Percentiles rank a stretch among this genome's conserved stretches.
These are phyloP conservation scores for Heliconius hermathena DNA, from an alignment of 1,140 invertebrate genomes.

Conservation along the genomic window DNA sequence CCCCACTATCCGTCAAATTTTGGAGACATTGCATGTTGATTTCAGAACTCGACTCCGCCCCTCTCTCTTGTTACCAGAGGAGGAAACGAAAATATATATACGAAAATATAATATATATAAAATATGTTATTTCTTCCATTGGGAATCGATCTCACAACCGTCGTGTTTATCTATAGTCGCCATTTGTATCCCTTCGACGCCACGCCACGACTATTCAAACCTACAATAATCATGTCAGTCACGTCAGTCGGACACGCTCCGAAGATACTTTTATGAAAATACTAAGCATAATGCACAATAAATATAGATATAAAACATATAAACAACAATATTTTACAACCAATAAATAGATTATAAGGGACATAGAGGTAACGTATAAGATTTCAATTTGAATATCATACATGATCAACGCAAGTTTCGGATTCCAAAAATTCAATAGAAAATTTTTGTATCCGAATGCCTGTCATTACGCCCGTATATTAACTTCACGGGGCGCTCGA, in stretches of 20 bases:
- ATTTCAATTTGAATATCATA: slow-evolving; percentile 63
- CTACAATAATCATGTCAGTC: no score
- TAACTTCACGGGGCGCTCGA: slow-evolving; percentile 65
- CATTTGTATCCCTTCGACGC: no score
- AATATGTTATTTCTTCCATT: no score
- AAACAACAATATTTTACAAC: slow-evolving; percentile 15
- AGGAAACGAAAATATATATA: no score
- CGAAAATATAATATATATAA: no score
- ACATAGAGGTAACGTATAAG: slow-evolving; percentile 46
- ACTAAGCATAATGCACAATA: background rate
- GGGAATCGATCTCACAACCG: no score
- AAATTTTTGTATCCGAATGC: slow-evolving; percentile 36
- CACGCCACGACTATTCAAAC: no score
- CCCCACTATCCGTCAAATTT: no score
- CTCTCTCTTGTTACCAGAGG: no score
- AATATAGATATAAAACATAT: background rate
- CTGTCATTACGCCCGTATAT: slow-evolving; percentile 69
- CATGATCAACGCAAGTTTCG: slow-evolving; percentile 57
- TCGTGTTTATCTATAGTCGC: no score
- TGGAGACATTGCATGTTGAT: no score
- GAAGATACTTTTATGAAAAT: background rate
- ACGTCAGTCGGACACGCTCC: background rate
- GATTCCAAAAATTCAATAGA: slow-evolving; percentile 54
- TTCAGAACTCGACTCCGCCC: no score
- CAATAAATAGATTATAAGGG: slow-evolving; percentile 18